Evolutionary conservation across 2,888 invertebrate species (phyloP).

Genomic region (Globia sparganii): DNA sequence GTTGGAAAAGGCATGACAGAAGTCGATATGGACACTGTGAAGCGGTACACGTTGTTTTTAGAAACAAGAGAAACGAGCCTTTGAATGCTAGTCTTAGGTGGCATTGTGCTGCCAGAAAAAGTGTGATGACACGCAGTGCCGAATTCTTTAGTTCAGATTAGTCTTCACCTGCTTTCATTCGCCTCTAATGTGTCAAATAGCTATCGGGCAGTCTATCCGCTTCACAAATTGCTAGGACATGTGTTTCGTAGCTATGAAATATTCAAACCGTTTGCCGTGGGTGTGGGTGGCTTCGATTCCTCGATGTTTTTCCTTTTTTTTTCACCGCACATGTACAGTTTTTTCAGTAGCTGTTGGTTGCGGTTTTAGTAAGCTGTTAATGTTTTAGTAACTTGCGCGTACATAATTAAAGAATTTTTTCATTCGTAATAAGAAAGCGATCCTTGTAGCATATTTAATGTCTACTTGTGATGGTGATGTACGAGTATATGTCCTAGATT

Average conservation of each 20-base stretch:
- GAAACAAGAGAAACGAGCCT: not conserved
- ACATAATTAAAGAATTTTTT: not conserved
- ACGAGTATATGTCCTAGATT: not conserved
- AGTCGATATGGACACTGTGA: not conserved
- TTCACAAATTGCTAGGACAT: conserved; percentile 57
- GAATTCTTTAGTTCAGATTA: not conserved
- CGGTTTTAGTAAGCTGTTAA: conserved; percentile 2
- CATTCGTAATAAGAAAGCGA: not conserved
- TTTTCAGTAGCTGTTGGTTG: conserved; percentile 1
- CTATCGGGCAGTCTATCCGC: conserved; percentile 44
- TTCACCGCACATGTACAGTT: conserved; percentile 10
- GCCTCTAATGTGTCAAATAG: conserved; percentile 13
- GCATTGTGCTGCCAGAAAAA: not conserved
- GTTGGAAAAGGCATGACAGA: no score
- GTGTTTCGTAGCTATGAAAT: conserved; percentile 71
- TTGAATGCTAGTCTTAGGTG: not conserved
- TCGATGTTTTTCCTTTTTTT: conserved; percentile 46
- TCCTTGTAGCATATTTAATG: not conserved
- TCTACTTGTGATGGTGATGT: not conserved
- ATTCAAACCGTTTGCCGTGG: conserved; percentile 69
- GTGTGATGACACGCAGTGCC: no score
- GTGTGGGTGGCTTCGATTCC: conserved; percentile 27
- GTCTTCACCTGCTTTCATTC: conserved; percentile 39
- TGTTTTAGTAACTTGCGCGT: not conserved
- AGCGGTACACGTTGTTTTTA: not conserved